A percentile compares a stretch with the other conserved stretches of the same genome.
Conservation (phyloP, 2,888 invertebrate genomes). For the Zeuzera pyrina region DNA sequence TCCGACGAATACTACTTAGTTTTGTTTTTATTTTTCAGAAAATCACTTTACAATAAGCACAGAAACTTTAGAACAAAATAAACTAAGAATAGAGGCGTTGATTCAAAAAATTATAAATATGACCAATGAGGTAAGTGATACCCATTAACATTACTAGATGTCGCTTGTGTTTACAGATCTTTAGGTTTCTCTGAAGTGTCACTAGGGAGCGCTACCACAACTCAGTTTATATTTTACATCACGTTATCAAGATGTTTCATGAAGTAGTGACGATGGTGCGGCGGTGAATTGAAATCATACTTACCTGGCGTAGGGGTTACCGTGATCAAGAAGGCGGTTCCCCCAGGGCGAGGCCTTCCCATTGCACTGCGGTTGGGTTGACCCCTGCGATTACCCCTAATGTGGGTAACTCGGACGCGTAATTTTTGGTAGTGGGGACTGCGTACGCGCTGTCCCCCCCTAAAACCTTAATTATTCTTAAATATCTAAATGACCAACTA, state of each 20-base stretch:
- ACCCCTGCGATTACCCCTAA: slow-evolving; percentile 2
- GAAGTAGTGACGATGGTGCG: not conserved
- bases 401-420: slow-evolving; percentile 2
- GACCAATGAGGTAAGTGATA: slow-evolving; percentile 29
- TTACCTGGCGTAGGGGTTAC: too few species aligned
- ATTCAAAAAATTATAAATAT: slow-evolving; percentile 27
- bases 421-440: slow-evolving; percentile 2
- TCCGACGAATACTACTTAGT: too few species aligned
- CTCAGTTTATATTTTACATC: not conserved
- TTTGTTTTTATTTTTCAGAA: slow-evolving; percentile 30
- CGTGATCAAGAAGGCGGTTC: slow-evolving; percentile 2
- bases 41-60: slow-evolving; percentile 27
- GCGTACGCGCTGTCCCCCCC: slow-evolving; percentile 2
- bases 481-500: too few species aligned
- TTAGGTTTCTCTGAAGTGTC: too few species aligned
- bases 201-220: too few species aligned
- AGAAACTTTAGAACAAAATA: slow-evolving; percentile 27
- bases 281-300: not conserved
- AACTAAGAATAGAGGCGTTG: slow-evolving; percentile 30
- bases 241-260: not conserved
- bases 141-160: not conserved
- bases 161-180: too few species aligned
- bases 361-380: slow-evolving; percentile 2
- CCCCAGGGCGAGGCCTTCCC: slow-evolving; percentile 1
- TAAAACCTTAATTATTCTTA: too few species aligned